These are phyloP conservation scores for Charaxes varanes DNA, from an alignment of 1,140 invertebrate species.

Conservation along the genomic window DNA sequence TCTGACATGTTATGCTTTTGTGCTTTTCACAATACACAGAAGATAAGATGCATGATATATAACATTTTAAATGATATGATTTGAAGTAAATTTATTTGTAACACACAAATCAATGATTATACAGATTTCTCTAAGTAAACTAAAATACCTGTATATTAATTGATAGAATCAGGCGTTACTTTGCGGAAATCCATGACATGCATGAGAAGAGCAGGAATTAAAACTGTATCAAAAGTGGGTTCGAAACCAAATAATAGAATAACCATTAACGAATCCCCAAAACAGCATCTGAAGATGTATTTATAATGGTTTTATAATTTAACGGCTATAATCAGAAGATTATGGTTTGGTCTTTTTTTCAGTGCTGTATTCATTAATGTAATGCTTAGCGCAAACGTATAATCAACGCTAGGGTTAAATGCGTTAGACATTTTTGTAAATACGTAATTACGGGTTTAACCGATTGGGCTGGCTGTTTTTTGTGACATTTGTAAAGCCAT, in stretches of 20 bases:
- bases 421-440: slow-evolving; percentile 31
- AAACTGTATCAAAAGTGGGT: slow-evolving; percentile 16
- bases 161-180: too few relatives aligned
- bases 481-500: slow-evolving; percentile 6
- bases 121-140: too few relatives aligned
- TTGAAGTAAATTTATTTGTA: too few relatives aligned
- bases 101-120: too few relatives aligned
- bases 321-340: slow-evolving; percentile 50
- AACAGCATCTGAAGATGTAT: slow-evolving; percentile 43
- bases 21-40: too few relatives aligned
- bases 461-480: neutral
- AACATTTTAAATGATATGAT: too few relatives aligned
- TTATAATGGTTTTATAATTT: slow-evolving; percentile 60
- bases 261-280: slow-evolving; percentile 31
- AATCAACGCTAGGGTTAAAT: slow-evolving; percentile 37
- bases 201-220: too few relatives aligned
- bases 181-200: too few relatives aligned
- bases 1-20: too few relatives aligned
- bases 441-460: slow-evolving; percentile 34
- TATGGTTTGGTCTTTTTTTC: slow-evolving; percentile 52
- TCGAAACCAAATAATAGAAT: slow-evolving; percentile 11
- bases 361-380: slow-evolving; percentile 49
- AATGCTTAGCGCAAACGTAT: slow-evolving; percentile 37
- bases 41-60: too few relatives aligned
- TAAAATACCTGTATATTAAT: too few relatives aligned